Base-by-base conservation (phyloP, 2,888 invertebrate genomes). In the Leptodirus hochenwartii region DNA sequence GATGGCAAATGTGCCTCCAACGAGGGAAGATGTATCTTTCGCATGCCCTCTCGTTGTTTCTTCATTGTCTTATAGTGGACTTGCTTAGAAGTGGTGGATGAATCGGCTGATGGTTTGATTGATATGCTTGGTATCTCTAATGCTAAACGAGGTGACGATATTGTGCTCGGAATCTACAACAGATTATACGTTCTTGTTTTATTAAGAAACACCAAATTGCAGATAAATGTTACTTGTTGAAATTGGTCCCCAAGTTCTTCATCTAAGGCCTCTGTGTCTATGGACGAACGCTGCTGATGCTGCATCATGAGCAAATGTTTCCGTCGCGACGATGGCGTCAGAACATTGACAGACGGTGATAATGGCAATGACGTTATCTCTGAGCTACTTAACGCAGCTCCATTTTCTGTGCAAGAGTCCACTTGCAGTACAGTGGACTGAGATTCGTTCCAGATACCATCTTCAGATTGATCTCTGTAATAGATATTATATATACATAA, bases 401-500 rank as follows among this genome's bases (percentile, higher is more conserved):
- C 69, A 49, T 69, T 69, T 43, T 69, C 69, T 10, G 69, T 69
- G 23, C 68, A 68, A 10, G 71, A 70, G 47, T 79, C 80, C 2
- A 69, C 68, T 55, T 76, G 79, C 17, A 81, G 60, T 10, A 84
- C 79, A 1, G 82, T 84, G 5, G 77, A 74, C 58, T 85, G 84
- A 8, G 84, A 84, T 58, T 84, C 84, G 55, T 84, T 85, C 82
- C 84, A 84, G 46, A 80, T 72, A 28, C 79, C 77, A 49, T 85
- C 84, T n/a, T n/a, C n/a, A 26, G 82, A 82, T 52, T 82, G 81
- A 51, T 84, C 84, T 46, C 78, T 61, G 15, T 59, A 43, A 36
- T 29, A 22, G 15, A 31, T n/a, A n/a, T n/a, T 33, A 20, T 9
- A 20, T 9, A 6, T 9, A 20, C 9, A 20, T 8, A 20, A 20